These are phyloP conservation scores for Rhincodon typus DNA, from an alignment of 2,797 vertebrate species.

Conservation along the genomic window DNA sequence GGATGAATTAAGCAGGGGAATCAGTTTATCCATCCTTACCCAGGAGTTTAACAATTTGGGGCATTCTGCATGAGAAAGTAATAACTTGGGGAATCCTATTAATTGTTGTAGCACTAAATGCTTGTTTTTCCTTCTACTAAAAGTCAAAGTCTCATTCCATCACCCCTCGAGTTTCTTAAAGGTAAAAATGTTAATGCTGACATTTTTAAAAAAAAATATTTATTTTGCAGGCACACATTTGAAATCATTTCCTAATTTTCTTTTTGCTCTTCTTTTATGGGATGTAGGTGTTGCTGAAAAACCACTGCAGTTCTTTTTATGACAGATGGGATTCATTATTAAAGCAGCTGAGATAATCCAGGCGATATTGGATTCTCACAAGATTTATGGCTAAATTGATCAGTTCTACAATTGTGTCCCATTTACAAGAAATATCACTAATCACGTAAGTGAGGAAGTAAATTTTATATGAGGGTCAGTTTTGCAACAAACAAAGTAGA, in stretches of 20 bases:
- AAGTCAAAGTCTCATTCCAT: background rate
- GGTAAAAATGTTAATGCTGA: background rate
- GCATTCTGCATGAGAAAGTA: too few relatives aligned
- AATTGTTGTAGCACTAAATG: background rate
- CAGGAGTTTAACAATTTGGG: too few relatives aligned
- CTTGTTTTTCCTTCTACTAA: background rate
- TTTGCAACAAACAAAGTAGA: background rate
- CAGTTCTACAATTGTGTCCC: background rate
- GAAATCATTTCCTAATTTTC: background rate
- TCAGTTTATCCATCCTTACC: too few relatives aligned
- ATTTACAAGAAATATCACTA: background rate
- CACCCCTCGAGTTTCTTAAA: background rate
- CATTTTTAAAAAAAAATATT: background rate
- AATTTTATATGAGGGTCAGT: background rate
- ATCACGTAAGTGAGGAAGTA: background rate
- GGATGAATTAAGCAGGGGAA: too few relatives aligned
- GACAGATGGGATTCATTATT: slow-evolving; percentile 11
- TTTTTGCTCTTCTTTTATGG: too few relatives aligned
- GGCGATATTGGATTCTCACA: background rate
- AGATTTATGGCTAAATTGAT: background rate
- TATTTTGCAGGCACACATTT: background rate
- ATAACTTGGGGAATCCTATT: too few relatives aligned
- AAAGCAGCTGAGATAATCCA: background rate
- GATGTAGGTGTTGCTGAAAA: too few relatives aligned
- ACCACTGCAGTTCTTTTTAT: background rate